Evolutionary conservation across 2,797 vertebrate genomes (phyloP), one percentile per base, ranked within the genome.

Genomic region (Anomalospiza imberbis): DNA sequence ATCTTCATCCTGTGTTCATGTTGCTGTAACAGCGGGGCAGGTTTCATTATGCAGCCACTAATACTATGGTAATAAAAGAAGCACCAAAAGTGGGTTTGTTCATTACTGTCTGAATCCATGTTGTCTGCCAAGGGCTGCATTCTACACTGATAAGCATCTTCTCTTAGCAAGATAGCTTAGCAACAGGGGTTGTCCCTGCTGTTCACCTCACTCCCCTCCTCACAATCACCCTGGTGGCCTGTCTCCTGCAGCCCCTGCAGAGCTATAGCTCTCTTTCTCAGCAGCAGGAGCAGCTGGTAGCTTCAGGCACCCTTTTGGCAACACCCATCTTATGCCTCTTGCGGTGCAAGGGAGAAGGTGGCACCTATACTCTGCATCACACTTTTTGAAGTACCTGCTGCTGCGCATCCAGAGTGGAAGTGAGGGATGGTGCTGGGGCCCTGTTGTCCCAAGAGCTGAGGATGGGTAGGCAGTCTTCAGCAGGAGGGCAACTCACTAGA

Each of bases 371-470:
- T 20, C 29, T 36, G 50, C 19, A 3, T 45, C 15, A 11, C 20
- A 1, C 29, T 88, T 90, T 47, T 11, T 4, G 54, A 65, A 81
- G 44, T 22, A 58, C 9, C 40, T 36, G n/a, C 36, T 81, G 55
- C 51, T 13, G n/a, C 0, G 0, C 17, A 44, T 19, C 44, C 44
- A 4, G 13, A 13, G 51, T 0, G 1, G 6, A 14, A 58, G 6
- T 4, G n/a, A 53, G 42, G 53, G 45, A 8, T 1, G 10, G 15
- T 4, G 3, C 45, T 26, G 63, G 36, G 47, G 75, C 28, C 6
- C 34, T 5, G 38, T 1, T 38, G 15, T 25, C 48, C 32, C 51
- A 13, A 1, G 71, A 62, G 17, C 48, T 12, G n/a, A 19, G 50
- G 25, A 20, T 1, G 20, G 2, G 15, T 34, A 47, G 34, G 42